Conservation (phyloP, 2,797 vertebrate species). For the Crenichthys baileyi region DNA sequence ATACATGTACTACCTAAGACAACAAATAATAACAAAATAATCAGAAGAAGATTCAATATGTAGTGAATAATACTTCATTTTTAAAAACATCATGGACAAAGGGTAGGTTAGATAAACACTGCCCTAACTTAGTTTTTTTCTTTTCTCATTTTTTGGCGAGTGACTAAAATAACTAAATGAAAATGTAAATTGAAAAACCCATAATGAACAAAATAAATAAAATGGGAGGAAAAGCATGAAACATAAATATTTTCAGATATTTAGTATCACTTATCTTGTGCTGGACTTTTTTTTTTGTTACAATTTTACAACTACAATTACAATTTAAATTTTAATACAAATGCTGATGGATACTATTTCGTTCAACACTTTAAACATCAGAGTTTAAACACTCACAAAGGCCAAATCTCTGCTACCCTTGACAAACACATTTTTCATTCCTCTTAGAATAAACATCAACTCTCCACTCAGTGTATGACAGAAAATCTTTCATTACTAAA, state of each 20-base stretch:
- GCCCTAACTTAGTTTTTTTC: not conserved
- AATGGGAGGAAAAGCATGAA: not conserved
- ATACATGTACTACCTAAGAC: not conserved
- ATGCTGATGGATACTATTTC: not conserved
- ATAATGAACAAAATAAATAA: not conserved
- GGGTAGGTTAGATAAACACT: not conserved
- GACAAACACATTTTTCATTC: conserved; percentile 36
- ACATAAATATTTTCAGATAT: not conserved
- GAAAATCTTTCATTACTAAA: conserved; percentile 42
- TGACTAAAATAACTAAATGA: not conserved
- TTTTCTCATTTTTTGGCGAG: not conserved
- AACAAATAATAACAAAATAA: not conserved
- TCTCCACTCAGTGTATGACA: conserved; percentile 25
- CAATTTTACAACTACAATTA: no score
- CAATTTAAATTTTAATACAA: not conserved
- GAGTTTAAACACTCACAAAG: conserved; percentile 10
- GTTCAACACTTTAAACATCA: not conserved
- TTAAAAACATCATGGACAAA: not conserved
- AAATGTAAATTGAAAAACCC: not conserved
- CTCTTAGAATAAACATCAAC: conserved; percentile 7
- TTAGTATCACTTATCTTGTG: not conserved
- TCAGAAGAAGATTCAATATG: not conserved
- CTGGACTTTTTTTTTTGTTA: no score
- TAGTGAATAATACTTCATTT: not conserved
- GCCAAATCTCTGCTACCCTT: conserved; percentile 9